Evolutionary conservation across 2,797 vertebrate species (phyloP), one percentile per base, ranked within the genome.

Genomic region (Epinephelus coioides): DNA sequence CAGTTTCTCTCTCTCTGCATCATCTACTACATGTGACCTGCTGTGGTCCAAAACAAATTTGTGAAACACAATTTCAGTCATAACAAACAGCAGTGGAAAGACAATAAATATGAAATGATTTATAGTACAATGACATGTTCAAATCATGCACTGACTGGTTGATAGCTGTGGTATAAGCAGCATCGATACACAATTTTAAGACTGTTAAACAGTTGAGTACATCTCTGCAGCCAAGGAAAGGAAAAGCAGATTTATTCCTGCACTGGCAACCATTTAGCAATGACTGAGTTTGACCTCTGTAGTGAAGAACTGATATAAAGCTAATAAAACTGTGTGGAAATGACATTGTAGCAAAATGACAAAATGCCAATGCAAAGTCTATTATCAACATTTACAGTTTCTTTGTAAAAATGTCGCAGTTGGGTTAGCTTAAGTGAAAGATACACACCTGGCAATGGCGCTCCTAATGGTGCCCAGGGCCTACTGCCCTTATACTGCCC

Each of bases 1-100:
- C 73, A 51, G 30, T 69, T 68, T 66, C 50, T 27, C 47, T 71
- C 34, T 30, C 51, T 44, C 25, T 64, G 46, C 46, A 77, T 62
- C 30, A 9, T 40, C 49, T 19, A 17, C 49, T 56, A 38, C 30
- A 59, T 53, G 43, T 71, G 55, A 56, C 47, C n/a, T 59, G 67
- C 47, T 71, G 74, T 49, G 10, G 13, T n/a, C 8, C 3, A 6
- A 40, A 61, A 57, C n/a, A 59, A 12, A 69, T 30, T 15, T 63
- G 17, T 46, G 34, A 59, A 14, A 21, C 12, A 59, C 7, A 34
- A 8, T 34, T 77, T 8, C 34, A 34, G 49, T 23, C 17, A 55
- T 19, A 3, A 46, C 30, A 44, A 54, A 25, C 4, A 6, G 14
- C 44, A 64, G 34, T 6, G 19, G 65, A 19, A 55, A 3, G 30